A percentile compares a stretch with the other conserved stretches of the same genome.
These are phyloP conservation scores for Agrilus biguttatus DNA, from an alignment of 2,888 invertebrate species.

Conservation along the genomic window DNA sequence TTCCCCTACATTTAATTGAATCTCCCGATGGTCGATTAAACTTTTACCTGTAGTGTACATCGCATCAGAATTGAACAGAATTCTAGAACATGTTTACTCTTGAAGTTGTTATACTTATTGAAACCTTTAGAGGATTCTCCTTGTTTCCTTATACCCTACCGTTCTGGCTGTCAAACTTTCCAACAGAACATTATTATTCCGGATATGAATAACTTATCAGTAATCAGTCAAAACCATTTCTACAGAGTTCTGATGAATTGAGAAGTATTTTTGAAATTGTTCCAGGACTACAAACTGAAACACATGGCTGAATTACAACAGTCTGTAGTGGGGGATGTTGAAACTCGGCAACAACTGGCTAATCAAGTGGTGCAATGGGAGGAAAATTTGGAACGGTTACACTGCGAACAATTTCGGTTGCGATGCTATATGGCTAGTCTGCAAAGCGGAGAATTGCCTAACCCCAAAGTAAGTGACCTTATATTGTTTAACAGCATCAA, in stretches of 20 bases:
- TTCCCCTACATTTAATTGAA: too few species aligned
- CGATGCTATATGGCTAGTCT: conserved; percentile 95
- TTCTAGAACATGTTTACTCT: too few species aligned
- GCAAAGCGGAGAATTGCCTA: conserved; percentile 89
- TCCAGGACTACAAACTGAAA: conserved; percentile 88
- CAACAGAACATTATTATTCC: not conserved
- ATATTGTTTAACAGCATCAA: too few species aligned
- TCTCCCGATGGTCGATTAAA: too few species aligned
- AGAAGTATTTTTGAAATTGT: conserved; percentile 3
- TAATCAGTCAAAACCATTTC: not conserved
- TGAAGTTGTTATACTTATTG: not conserved
- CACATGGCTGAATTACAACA: conserved; percentile 98
- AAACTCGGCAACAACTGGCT: conserved; percentile 81
- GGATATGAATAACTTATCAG: too few species aligned
- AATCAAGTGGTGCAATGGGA: conserved; percentile 94
- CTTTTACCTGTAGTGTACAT: too few species aligned
- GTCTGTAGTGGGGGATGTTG: conserved; percentile 88
- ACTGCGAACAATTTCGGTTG: conserved; percentile 91
- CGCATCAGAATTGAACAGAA: too few species aligned
- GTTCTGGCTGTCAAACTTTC: not conserved
- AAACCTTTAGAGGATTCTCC: not conserved
- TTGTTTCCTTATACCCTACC: not conserved
- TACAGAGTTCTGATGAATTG: not conserved
- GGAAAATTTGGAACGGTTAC: conserved; percentile 88
- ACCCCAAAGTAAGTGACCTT: conserved; percentile 70